Conservation (phyloP, 1,140 invertebrate species). For the Streblospio benedicti region DNA sequence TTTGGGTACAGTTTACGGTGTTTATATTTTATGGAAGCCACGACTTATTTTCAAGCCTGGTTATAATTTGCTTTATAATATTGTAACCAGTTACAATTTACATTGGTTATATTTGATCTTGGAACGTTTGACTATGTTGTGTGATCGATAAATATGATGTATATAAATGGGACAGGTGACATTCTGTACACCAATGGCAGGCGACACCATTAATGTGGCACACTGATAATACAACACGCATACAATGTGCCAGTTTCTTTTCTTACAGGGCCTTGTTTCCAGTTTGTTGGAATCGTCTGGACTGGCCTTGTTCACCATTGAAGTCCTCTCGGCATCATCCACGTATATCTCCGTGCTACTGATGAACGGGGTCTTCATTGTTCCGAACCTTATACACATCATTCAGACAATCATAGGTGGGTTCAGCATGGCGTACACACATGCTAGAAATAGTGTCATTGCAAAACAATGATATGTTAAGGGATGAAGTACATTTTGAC, state of each 20-base stretch:
- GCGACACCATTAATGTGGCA: background rate
- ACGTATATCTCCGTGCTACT: background rate
- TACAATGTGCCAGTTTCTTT: background rate
- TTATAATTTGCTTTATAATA: too few relatives aligned
- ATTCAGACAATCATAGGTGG: background rate
- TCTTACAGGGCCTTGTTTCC: background rate
- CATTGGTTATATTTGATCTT: background rate
- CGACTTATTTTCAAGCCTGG: too few relatives aligned
- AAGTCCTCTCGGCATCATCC: background rate
- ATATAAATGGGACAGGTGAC: background rate
- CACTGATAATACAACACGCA: background rate
- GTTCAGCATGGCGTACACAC: too few relatives aligned
- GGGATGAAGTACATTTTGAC: too few relatives aligned
- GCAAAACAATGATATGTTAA: too few relatives aligned
- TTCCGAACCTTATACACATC: background rate
- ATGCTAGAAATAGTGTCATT: background rate
- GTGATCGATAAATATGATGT: background rate
- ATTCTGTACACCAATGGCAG: background rate
- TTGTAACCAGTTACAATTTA: background rate
- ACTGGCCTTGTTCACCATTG: background rate
- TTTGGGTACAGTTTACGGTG: too few relatives aligned
- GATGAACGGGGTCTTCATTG: conserved; percentile 5
- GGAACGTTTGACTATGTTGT: background rate
- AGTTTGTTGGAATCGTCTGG: background rate
- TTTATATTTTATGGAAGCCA: too few relatives aligned